These are phyloP conservation scores for Cyprinodon diabolis DNA, from an alignment of 2,797 vertebrate species.

Conservation along the genomic window DNA sequence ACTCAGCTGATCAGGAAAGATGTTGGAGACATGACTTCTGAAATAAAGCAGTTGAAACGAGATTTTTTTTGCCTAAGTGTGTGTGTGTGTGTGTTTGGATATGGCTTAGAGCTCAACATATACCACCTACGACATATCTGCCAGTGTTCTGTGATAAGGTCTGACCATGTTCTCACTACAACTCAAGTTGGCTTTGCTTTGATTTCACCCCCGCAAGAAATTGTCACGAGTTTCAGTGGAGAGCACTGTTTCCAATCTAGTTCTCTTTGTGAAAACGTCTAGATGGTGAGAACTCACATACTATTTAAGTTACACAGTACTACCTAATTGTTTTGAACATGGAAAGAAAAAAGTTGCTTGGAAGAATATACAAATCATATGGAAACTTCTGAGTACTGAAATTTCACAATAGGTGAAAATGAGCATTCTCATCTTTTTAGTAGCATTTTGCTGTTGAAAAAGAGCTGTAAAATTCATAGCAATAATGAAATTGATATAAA, in stretches of 20 bases:
- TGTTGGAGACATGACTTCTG: constrained; percentile 34
- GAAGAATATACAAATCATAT: constrained; percentile 5
- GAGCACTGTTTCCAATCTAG: constrained; percentile 25
- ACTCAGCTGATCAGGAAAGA: constrained; percentile 39
- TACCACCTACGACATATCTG: constrained; percentile 51
- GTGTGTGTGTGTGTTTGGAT: constrained; percentile 5
- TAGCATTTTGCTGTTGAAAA: constrained; percentile 8
- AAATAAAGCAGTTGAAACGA: constrained; percentile 41
- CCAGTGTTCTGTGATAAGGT: constrained; percentile 42
- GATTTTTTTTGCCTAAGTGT: constrained; percentile 7
- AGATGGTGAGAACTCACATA: constrained; percentile 49
- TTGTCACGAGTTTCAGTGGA: constrained; percentile 58
- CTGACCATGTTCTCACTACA: constrained; percentile 56
- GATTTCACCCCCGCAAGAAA: constrained; percentile 37
- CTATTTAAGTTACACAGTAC: constrained; percentile 13
- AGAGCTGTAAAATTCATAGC: constrained; percentile 24
- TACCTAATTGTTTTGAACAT: constrained; percentile 16
- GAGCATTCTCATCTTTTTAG: background rate
- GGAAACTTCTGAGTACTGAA: constrained; percentile 18
- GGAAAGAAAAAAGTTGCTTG: constrained; percentile 27
- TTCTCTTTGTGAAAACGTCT: constrained; percentile 22
- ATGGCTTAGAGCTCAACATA: constrained; percentile 34
- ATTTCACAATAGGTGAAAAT: constrained; percentile 15
- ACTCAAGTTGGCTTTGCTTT: constrained; percentile 17
- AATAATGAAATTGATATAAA: constrained; percentile 33